Base-by-base conservation (phyloP, 2,113 vertebrate species). In the Phyllostomus discolor region DNA sequence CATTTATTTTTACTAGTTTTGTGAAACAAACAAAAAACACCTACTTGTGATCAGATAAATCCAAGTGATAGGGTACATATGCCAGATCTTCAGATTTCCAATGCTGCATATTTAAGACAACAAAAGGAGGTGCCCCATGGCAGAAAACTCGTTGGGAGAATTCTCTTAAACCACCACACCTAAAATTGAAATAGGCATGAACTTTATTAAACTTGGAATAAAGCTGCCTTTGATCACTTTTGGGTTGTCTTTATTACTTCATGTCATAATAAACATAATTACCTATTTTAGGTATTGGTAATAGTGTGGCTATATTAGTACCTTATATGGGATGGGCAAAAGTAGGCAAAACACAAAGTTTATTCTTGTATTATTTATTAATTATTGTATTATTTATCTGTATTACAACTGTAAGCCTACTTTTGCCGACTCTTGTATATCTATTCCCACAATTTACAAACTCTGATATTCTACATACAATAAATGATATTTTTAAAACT, bases 61-160 rank as follows among this genome's bases (percentile, higher is more conserved):
- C 99, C 97, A 99, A 98, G 64, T 99, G 98, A 96, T 99, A 99
- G 1, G 99, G 99, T 48, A 99, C 99, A 75, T 99, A 99, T 28
- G 99, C 99, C 92, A 99, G 98, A 46, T 99, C 99, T 97, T 99
- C 99, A 22, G 99, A 99, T 97, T 98, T 99, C 99, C 99, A 99
- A 92, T 99, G 98, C 98, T 99, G 99, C 99, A 99, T 99, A 98
- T 99, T 99, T 96, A 99, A 98, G 84, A 99, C 99, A 94, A 99
- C 98, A 95, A 99, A 99, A 28, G 99, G 99, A 22, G 99, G 99
- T 12, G 99, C 98, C 10, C 99, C 99, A 0, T 99, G 98, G 97
- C 99, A 99, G 98, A 99, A 99, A 69, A 99, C 97, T 96, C 99
- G 98, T 73, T 98, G 99, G 46, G 99, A 99, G 97, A 99, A 99